phyloP scores from a whole-genome alignment of 2,797 vertebrate genomes.

The Linurgus olivaceus region DNA sequence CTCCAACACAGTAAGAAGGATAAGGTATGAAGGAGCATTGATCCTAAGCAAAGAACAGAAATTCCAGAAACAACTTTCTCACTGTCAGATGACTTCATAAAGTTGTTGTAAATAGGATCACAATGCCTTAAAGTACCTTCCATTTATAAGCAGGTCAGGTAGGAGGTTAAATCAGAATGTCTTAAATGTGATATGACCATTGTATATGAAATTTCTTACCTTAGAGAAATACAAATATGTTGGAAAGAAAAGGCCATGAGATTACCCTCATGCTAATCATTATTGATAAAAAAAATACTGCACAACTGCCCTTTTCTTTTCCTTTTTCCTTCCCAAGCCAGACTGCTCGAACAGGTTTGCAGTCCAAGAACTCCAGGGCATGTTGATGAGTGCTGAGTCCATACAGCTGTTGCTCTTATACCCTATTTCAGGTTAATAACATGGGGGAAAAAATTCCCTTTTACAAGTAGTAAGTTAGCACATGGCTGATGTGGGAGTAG shows the following conservation, averaged over 20 bases:
- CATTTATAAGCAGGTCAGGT: neutral
- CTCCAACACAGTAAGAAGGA: fast-evolving
- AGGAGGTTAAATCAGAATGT: neutral
- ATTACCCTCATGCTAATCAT: neutral
- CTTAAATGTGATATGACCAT: neutral
- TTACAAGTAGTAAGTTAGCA: neutral
- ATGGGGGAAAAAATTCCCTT: neutral
- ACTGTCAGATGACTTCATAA: neutral
- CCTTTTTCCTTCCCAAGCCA: neutral
- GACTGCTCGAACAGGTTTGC: neutral
- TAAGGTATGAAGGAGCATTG: neutral
- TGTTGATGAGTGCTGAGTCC: neutral
- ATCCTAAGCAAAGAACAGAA: neutral
- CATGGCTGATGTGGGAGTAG: neutral
- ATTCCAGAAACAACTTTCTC: neutral
- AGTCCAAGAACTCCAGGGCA: neutral
- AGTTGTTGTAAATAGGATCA: neutral
- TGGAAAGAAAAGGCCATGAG: neutral
- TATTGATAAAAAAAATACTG: neutral
- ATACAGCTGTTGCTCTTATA: neutral
- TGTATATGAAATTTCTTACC: neutral
- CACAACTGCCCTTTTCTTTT: neutral
- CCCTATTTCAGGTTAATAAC: neutral
- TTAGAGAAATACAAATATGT: neutral
- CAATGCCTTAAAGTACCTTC: neutral